A percentile compares a stretch with the other conserved stretches of the same genome.
phyloP scores from a whole-genome alignment of 2,113 vertebrate genomes.

The Anhinga rufa region DNA sequence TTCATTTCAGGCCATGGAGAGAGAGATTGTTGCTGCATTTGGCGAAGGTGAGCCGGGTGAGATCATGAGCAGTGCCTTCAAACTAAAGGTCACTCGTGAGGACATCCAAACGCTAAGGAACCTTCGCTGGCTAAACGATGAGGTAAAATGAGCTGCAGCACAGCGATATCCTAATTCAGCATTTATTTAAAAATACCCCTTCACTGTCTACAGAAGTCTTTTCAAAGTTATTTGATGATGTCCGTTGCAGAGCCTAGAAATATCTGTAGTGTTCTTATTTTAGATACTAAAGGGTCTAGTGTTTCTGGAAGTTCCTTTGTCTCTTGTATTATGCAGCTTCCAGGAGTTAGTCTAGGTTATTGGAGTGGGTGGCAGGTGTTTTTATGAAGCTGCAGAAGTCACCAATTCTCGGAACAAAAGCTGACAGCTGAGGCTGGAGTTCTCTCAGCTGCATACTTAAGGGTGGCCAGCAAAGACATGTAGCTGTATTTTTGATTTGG shows the following conservation, averaged over 20 bases:
- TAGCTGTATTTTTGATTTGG: neutral
- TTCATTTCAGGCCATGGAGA: slow-evolving; percentile 83
- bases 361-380: neutral
- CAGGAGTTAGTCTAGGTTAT: neutral
- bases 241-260: neutral
- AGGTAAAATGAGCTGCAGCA: slow-evolving; percentile 65
- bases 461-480: neutral
- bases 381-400: neutral
- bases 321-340: neutral
- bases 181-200: neutral
- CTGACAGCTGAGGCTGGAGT: neutral
- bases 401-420: neutral
- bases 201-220: neutral
- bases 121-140: slow-evolving; percentile 87
- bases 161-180: too few species aligned
- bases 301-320: neutral
- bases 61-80: slow-evolving; percentile 87
- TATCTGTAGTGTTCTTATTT: neutral
- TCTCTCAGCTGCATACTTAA: neutral
- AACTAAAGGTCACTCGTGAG: slow-evolving; percentile 83
- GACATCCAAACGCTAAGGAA: slow-evolving; percentile 84
- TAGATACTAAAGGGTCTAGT: neutral
- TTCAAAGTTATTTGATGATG: neutral
- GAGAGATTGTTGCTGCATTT: slow-evolving; percentile 77
- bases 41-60: slow-evolving; percentile 73